These are phyloP conservation scores for Eledone cirrhosa DNA, from an alignment of 2,888 invertebrate genomes.

Conservation along the genomic window DNA sequence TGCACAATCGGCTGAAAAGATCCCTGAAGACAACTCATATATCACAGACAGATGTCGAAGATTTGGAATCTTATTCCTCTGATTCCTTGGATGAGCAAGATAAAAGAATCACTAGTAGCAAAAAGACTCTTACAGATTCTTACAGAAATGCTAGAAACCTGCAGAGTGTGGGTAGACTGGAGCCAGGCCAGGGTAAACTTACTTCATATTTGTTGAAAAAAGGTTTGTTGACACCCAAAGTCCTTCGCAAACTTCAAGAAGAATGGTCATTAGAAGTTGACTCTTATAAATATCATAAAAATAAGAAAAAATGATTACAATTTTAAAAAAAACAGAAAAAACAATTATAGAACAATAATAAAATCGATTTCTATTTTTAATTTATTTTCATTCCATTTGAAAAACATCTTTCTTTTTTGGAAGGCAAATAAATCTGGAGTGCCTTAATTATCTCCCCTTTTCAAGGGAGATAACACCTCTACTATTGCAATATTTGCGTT, in stretches of 20 bases:
- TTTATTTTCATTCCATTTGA: too few species aligned
- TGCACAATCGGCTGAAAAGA: constrained; percentile 28
- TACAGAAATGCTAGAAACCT: constrained; percentile 33
- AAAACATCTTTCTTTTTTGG: too few species aligned
- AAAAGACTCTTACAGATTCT: constrained; percentile 20
- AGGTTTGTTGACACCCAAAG: constrained; percentile 85
- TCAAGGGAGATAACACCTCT: too few species aligned
- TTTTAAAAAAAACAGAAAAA: not conserved
- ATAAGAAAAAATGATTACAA: not conserved
- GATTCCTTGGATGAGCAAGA: not conserved
- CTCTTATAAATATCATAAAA: too few species aligned
- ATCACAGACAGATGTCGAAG: constrained; percentile 10
- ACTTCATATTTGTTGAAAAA: constrained; percentile 78
- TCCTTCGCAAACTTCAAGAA: constrained; percentile 82
- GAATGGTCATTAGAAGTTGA: constrained; percentile 73
- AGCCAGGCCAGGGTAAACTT: constrained; percentile 66
- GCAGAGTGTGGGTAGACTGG: constrained; percentile 68
- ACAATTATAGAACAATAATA: too few species aligned
- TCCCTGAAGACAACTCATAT: constrained; percentile 19
- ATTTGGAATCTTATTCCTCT: constrained; percentile 2
- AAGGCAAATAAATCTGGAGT: too few species aligned
- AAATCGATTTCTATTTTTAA: too few species aligned
- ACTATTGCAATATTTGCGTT: too few species aligned
- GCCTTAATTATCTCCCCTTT: too few species aligned
- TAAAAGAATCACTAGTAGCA: too few species aligned